Evolutionary conservation across 2,113 vertebrate species (phyloP).

Genomic region (Pionites leucogaster): DNA sequence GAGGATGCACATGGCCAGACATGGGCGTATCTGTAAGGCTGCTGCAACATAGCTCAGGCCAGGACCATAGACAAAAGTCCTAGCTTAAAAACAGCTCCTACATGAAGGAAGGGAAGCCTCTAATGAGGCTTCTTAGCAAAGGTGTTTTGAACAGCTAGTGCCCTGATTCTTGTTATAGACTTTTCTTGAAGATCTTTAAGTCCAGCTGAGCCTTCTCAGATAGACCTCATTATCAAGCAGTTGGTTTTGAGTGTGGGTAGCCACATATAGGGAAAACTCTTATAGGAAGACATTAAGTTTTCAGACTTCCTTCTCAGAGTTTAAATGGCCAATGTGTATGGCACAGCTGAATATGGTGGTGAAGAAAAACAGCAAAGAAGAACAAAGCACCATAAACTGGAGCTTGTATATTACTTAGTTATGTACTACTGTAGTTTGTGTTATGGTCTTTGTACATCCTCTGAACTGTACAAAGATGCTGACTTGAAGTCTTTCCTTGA

Average conservation of each 20-base stretch:
- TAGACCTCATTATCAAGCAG: neutral
- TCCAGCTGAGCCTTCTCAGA: neutral
- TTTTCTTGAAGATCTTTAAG: neutral
- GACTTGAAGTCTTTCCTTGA: neutral
- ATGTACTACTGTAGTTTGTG: neutral
- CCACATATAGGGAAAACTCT: neutral
- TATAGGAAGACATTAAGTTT: neutral
- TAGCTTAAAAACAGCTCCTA: neutral
- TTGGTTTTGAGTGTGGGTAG: rapidly evolving
- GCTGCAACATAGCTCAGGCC: neutral
- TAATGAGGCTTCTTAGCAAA: neutral
- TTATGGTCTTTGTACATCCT: neutral
- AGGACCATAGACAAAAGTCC: neutral
- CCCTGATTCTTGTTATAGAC: neutral
- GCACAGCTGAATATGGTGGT: neutral
- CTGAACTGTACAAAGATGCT: neutral
- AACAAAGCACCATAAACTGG: neutral
- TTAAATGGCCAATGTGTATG: neutral
- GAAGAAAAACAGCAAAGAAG: neutral
- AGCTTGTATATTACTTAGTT: neutral
- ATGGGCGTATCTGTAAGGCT: neutral
- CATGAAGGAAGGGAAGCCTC: neutral
- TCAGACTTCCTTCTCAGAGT: neutral
- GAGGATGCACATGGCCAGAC: neutral
- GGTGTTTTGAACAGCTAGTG: neutral